Evolutionary conservation across 2,888 invertebrate species (phyloP).

Genomic region (Cetonia aurata): DNA sequence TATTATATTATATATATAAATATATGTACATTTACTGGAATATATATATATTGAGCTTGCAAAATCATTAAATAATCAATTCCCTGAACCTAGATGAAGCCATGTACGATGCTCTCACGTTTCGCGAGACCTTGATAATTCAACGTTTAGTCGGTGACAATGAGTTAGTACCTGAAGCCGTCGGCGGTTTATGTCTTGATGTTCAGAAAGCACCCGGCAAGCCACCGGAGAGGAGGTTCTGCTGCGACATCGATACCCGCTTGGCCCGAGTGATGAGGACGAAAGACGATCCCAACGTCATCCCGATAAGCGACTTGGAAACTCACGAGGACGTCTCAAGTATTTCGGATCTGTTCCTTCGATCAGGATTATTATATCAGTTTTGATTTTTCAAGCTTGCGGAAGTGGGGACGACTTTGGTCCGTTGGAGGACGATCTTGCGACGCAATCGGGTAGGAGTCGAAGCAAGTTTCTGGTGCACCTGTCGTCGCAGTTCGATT

Average conservation of each 20-base stretch:
- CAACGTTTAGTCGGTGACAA: conserved; percentile 66
- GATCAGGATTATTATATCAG: background rate
- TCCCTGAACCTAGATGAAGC: conserved; percentile 65
- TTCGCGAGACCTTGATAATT: conserved; percentile 70
- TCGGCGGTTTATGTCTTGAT: conserved; percentile 66
- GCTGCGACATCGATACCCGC: conserved; percentile 23
- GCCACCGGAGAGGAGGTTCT: conserved; percentile 53
- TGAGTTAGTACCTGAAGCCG: conserved; percentile 50
- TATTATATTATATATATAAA: background rate
- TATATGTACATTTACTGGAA: background rate
- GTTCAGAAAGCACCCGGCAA: conserved; percentile 63
- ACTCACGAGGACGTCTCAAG: conserved; percentile 56
- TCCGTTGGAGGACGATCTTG: conserved; percentile 64
- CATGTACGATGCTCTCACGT: conserved; percentile 68
- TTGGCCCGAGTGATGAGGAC: conserved; percentile 27
- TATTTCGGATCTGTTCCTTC: no score
- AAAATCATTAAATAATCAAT: background rate
- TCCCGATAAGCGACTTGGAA: conserved; percentile 41
- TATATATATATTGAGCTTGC: background rate
- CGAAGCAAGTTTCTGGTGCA: conserved; percentile 72
- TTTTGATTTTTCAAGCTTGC: background rate
- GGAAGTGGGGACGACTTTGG: background rate
- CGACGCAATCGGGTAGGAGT: conserved; percentile 67
- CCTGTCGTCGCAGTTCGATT: conserved; percentile 72
- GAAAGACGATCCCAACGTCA: background rate